These are phyloP conservation scores for Eupelmus urozonus DNA, from an alignment of 2,888 invertebrate genomes.

Conservation along the genomic window DNA sequence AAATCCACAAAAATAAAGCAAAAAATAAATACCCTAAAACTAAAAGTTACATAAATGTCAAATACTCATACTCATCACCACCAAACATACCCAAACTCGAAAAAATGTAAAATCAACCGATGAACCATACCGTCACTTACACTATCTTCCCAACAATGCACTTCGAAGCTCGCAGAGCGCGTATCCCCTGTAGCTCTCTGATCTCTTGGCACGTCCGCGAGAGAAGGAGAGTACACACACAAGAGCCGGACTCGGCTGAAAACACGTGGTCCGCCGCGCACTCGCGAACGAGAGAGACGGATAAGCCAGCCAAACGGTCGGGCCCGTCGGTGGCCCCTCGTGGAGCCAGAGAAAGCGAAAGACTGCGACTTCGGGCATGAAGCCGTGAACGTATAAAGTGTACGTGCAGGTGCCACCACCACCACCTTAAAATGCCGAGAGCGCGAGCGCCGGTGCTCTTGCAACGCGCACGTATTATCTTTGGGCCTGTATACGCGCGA, in stretches of 20 bases:
- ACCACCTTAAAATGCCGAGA: constrained; percentile 41
- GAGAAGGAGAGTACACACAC: not conserved
- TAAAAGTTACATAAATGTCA: too few relatives aligned
- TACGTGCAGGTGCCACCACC: constrained; percentile 69
- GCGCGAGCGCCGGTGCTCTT: not conserved
- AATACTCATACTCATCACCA: too few relatives aligned
- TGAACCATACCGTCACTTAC: not conserved
- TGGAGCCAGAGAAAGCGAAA: constrained; percentile 74
- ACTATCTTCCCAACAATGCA: too few relatives aligned
- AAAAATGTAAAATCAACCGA: not conserved
- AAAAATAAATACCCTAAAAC: too few relatives aligned
- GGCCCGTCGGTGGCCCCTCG: constrained; percentile 57
- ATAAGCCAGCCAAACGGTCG: too few relatives aligned
- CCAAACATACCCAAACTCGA: too few relatives aligned
- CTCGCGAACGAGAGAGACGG: too few relatives aligned
- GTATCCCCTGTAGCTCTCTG: too few relatives aligned
- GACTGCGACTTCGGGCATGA: constrained; percentile 73
- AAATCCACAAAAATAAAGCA: too few relatives aligned
- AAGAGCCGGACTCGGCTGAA: not conserved
- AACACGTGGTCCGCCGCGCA: constrained; percentile 22
- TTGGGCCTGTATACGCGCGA: not conserved
- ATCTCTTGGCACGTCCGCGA: not conserved
- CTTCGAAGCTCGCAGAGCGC: not conserved
- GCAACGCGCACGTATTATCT: not conserved
- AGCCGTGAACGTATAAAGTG: constrained; percentile 72